phyloP scores from a whole-genome alignment of 2,888 invertebrate genomes.

The Cryptosula pallasiana region DNA sequence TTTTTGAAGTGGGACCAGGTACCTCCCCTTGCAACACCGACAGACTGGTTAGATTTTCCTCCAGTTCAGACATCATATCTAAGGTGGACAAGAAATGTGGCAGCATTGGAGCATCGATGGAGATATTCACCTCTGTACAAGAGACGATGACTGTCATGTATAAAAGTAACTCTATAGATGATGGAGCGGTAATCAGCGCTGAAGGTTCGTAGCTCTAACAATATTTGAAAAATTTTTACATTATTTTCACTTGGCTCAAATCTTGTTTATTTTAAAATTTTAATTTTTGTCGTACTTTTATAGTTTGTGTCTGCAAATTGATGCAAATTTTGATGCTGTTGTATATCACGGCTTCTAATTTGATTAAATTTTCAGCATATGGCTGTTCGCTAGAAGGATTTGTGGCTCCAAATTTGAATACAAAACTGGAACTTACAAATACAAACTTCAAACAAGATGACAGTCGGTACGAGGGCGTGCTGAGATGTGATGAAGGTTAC shows the following conservation, averaged over 20 bases:
- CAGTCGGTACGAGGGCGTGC: not conserved
- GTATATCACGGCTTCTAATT: too few species aligned
- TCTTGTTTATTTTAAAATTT: too few species aligned
- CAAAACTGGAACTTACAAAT: not conserved
- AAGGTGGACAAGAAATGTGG: slow-evolving; percentile 14
- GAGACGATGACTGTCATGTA: not conserved
- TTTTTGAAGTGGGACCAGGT: not conserved
- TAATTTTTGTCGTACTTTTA: too few species aligned
- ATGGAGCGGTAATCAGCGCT: not conserved
- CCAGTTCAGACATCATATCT: not conserved
- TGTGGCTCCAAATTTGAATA: not conserved
- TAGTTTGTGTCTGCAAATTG: too few species aligned
- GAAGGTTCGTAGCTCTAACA: not conserved
- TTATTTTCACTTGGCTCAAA: too few species aligned
- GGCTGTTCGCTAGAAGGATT: not conserved
- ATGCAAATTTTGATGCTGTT: too few species aligned
- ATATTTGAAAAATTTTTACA: too few species aligned
- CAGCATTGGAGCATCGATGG: too few species aligned
- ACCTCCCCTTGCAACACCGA: not conserved
- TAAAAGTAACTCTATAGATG: not conserved
- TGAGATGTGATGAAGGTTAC: slow-evolving; percentile 11
- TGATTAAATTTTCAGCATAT: slow-evolving; percentile 1
- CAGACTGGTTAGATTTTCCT: not conserved
- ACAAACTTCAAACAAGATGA: not conserved
- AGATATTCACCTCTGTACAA: not conserved